Conservation (phyloP, 2,113 vertebrate genomes). For the Apaloderma vittatum region DNA sequence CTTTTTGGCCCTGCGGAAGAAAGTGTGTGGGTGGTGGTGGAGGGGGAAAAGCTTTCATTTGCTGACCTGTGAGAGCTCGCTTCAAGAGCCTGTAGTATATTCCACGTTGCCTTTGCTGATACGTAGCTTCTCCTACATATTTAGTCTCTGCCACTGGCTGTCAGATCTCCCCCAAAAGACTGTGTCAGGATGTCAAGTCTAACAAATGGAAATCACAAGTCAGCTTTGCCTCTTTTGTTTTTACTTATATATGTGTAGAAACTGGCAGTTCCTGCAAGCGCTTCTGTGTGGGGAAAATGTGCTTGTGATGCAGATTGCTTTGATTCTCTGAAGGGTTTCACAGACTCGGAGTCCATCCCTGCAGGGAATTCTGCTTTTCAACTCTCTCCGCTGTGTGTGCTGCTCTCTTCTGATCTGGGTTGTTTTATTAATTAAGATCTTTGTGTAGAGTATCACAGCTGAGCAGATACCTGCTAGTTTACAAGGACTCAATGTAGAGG, state of each 20-base stretch:
- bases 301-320: constrained; percentile 38
- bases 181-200: neutral
- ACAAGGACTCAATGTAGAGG: neutral
- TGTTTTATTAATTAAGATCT: constrained; percentile 20
- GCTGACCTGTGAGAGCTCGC: neutral
- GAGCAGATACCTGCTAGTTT: neutral
- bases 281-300: neutral
- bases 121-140: neutral
- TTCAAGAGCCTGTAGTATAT: neutral
- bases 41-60: neutral
- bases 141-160: neutral
- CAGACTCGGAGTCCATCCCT: neutral
- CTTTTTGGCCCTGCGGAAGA: neutral
- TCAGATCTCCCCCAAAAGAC: neutral
- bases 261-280: neutral
- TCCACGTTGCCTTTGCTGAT: neutral
- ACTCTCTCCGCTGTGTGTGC: neutral
- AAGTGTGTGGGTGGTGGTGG: neutral
- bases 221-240: constrained; percentile 17
- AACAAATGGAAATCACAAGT: constrained; percentile 24
- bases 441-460: neutral
- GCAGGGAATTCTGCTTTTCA: constrained; percentile 27
- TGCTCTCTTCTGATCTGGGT: neutral
- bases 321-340: constrained; percentile 46
- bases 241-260: neutral